Evolutionary conservation across 2,113 vertebrate species (phyloP).

Genomic region (Poeciliopsis occidentalis): DNA sequence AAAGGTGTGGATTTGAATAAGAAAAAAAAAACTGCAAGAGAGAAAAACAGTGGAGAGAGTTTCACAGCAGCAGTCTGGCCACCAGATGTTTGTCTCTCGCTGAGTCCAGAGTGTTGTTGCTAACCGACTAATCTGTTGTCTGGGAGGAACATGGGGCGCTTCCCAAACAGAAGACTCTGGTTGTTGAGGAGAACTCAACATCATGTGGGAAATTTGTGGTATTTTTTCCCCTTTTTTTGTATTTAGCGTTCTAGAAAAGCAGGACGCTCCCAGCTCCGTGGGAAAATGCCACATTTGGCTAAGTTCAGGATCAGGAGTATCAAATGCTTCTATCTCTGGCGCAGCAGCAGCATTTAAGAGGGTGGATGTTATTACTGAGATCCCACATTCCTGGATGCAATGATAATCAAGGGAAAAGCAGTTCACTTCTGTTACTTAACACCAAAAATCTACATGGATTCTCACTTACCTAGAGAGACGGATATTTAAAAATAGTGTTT

Average conservation of each 20-base stretch:
- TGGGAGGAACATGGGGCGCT: constrained; percentile 25
- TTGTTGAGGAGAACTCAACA: constrained; percentile 14
- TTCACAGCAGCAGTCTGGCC: constrained; percentile 53
- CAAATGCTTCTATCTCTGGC: constrained; percentile 18
- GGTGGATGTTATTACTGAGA: constrained; percentile 50
- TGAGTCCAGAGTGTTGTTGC: constrained; percentile 59
- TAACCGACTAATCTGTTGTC: constrained; percentile 47
- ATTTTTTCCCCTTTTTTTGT: constrained; percentile 2
- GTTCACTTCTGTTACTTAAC: constrained; percentile 30
- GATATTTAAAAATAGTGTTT: background rate
- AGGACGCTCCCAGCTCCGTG: background rate
- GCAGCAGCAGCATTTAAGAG: constrained; percentile 22
- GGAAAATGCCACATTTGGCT: constrained; percentile 18
- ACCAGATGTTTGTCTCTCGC: constrained; percentile 68
- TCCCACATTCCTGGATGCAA: constrained; percentile 52
- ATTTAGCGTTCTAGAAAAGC: background rate
- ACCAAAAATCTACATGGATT: constrained; percentile 32
- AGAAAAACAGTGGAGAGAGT: constrained; percentile 37
- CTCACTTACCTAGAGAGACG: constrained; percentile 13
- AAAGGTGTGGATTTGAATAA: constrained; percentile 55
- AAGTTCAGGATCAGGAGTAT: constrained; percentile 31
- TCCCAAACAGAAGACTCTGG: constrained; percentile 25
- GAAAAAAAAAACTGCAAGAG: constrained; percentile 33
- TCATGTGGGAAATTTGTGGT: constrained; percentile 9
- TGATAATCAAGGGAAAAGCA: constrained; percentile 45